phyloP scores from a whole-genome alignment of 2,888 invertebrate species.

The Drosophila seclusa region DNA sequence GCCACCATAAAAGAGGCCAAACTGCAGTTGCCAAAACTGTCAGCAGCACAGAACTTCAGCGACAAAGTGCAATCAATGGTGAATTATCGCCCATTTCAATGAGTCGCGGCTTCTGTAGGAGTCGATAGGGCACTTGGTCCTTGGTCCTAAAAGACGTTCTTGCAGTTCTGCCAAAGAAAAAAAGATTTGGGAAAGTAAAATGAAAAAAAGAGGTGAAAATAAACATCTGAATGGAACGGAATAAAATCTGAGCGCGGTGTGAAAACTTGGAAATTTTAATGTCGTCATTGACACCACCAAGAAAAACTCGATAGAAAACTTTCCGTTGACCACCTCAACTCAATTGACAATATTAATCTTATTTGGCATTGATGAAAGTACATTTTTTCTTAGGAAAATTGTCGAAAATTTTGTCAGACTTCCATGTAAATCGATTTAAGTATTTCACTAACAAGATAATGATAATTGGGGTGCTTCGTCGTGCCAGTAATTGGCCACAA shows the following conservation, averaged over 20 bases:
- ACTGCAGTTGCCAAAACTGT: slow-evolving; percentile 74
- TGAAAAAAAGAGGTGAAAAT: slow-evolving; percentile 4
- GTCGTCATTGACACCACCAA: slow-evolving; percentile 45
- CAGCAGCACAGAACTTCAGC: slow-evolving; percentile 74
- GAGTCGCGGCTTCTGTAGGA: slow-evolving; percentile 63
- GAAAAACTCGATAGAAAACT: slow-evolving; percentile 30
- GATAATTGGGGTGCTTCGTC: neutral
- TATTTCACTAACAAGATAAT: slow-evolving; percentile 27
- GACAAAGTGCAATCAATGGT: slow-evolving; percentile 80
- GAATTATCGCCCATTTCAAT: slow-evolving; percentile 80
- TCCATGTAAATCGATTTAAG: slow-evolving; percentile 23
- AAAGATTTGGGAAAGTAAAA: slow-evolving; percentile 2
- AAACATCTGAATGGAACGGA: slow-evolving; percentile 20
- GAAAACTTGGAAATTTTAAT: slow-evolving; percentile 32
- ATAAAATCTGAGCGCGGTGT: slow-evolving; percentile 26
- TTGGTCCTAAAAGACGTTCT: slow-evolving; percentile 45
- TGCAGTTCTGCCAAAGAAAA: slow-evolving; percentile 48
- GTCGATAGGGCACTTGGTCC: slow-evolving; percentile 59
- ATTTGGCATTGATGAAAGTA: slow-evolving; percentile 47
- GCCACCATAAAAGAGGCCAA: slow-evolving; percentile 39
- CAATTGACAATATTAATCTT: slow-evolving; percentile 55
- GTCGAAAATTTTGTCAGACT: slow-evolving; percentile 23
- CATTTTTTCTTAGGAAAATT: neutral
- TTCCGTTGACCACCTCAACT: slow-evolving; percentile 26
- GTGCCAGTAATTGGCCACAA: slow-evolving; percentile 1